These are phyloP conservation scores for Lamellibrachia luymesi DNA, from an alignment of 1,140 invertebrate genomes.

Conservation along the genomic window DNA sequence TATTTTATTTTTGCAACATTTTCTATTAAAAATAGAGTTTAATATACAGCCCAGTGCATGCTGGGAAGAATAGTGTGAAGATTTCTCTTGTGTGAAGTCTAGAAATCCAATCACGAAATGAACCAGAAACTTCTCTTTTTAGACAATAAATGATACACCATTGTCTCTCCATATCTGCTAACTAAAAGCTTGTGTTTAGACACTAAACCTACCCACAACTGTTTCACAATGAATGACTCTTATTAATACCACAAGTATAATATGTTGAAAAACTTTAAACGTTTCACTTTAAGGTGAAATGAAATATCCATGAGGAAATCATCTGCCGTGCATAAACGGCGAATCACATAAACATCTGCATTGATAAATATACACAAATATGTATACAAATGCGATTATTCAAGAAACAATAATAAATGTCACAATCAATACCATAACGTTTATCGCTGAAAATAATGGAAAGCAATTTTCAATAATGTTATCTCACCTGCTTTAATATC, in stretches of 20 bases:
- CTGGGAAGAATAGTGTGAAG: no score
- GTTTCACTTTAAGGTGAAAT: background rate
- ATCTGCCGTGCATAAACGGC: background rate
- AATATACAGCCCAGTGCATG: no score
- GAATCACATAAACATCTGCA: background rate
- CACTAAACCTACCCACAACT: background rate
- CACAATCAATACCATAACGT: no score
- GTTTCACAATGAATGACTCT: no score
- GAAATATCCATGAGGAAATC: background rate
- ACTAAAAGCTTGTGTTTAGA: background rate
- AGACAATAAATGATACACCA: background rate
- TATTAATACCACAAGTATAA: no score
- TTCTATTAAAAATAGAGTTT: no score
- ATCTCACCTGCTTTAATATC: background rate
- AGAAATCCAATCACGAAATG: no score
- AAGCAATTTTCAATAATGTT: background rate
- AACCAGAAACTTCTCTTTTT: background rate
- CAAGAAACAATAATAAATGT: no score
- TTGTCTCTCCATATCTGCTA: background rate
- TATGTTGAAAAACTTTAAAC: background rate
- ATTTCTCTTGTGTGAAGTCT: no score
- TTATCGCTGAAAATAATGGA: background rate
- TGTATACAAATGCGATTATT: background rate
- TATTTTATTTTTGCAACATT: no score
- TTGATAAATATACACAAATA: background rate